Evolutionary conservation across 2,113 vertebrate genomes (phyloP).

Genomic region (Stictonetta naevosa): DNA sequence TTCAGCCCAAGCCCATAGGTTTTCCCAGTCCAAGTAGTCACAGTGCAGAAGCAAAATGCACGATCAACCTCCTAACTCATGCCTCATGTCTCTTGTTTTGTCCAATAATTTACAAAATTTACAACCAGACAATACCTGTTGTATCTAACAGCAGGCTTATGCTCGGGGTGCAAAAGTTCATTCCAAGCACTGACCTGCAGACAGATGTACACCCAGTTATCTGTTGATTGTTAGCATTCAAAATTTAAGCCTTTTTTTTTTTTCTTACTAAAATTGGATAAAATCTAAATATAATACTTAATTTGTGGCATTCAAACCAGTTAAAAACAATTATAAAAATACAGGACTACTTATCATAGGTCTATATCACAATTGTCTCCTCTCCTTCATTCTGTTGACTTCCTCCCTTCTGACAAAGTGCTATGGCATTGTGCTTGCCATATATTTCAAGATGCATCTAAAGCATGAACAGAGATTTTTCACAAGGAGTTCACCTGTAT

Average conservation of each 20-base stretch:
- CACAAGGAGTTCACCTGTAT: not conserved
- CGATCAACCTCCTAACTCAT: not conserved
- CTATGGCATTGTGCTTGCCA: not conserved
- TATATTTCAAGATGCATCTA: constrained; percentile 19
- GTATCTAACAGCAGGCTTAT: not conserved
- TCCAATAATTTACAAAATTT: not conserved
- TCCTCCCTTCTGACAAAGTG: not conserved
- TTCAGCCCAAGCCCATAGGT: not conserved
- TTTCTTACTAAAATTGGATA: not conserved
- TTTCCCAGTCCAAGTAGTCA: not conserved
- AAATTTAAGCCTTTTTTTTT: not conserved
- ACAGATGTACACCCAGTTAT: not conserved
- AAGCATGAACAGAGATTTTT: constrained; percentile 18
- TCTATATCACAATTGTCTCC: not conserved
- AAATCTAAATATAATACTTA: not conserved
- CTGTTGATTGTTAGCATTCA: not conserved
- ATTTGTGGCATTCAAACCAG: not conserved
- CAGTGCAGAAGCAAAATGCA: not conserved
- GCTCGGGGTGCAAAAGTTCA: not conserved
- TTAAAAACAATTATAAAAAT: not conserved
- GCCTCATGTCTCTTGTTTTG: not conserved
- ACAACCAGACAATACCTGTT: not conserved
- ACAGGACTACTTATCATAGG: not conserved
- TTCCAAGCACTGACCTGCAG: not conserved
- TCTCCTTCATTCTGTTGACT: not conserved